phyloP scores from a whole-genome alignment of 2,888 invertebrate genomes.

The Tipula lateralis region DNA sequence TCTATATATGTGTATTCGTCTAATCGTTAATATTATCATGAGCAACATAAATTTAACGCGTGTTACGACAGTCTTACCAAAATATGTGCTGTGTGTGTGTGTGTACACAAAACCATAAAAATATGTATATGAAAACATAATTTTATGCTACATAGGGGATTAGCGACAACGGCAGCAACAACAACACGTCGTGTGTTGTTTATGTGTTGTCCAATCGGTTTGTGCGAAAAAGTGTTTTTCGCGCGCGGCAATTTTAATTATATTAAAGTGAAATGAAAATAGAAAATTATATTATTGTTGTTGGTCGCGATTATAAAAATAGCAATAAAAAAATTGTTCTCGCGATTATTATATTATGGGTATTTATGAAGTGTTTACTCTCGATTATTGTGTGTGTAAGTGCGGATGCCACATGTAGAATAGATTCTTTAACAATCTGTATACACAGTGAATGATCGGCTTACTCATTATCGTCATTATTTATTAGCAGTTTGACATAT shows the following conservation, averaged over 20 bases:
- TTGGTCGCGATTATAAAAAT: slow-evolving; percentile 13
- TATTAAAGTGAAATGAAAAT: slow-evolving; percentile 1
- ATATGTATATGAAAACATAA: background rate
- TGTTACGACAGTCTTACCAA: background rate
- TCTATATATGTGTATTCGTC: background rate
- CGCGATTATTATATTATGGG: background rate
- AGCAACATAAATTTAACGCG: background rate
- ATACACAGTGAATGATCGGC: too few species aligned
- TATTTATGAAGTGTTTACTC: background rate
- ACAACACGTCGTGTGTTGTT: background rate
- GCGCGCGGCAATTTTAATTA: slow-evolving; percentile 5
- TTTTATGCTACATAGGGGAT: background rate
- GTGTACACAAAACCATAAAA: background rate
- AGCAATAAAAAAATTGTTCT: background rate
- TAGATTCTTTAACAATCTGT: too few species aligned
- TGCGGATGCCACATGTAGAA: background rate
- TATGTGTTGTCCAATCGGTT: background rate
- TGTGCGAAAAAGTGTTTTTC: background rate
- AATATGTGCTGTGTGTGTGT: background rate
- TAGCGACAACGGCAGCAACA: background rate
- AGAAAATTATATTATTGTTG: background rate
- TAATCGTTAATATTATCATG: background rate
- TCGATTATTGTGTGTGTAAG: background rate
- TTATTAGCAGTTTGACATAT: too few species aligned
- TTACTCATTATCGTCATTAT: too few species aligned